Percentiles rank a stretch among this genome's conserved stretches.
These are phyloP conservation scores for Chamaea fasciata DNA, from an alignment of 2,113 vertebrate genomes.

Conservation along the genomic window DNA sequence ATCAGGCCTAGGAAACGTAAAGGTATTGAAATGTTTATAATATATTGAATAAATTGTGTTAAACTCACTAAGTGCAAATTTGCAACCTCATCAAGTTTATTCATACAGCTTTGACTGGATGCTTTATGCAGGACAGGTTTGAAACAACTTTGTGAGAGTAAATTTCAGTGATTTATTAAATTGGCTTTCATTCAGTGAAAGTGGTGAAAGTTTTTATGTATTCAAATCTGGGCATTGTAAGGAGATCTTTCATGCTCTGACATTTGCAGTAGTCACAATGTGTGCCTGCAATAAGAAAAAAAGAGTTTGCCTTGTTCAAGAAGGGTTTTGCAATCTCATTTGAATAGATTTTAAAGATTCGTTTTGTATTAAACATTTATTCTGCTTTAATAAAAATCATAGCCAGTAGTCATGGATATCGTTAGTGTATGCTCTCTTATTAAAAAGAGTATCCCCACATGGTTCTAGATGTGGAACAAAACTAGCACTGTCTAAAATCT, in stretches of 20 bases:
- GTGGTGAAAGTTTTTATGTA: not conserved
- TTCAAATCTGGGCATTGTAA: not conserved
- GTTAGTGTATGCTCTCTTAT: not conserved
- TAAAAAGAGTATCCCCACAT: not conserved
- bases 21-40: not conserved
- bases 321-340: not conserved
- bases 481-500: not conserved
- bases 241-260: not conserved
- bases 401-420: not conserved
- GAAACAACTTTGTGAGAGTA: conserved; percentile 26
- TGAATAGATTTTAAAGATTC: conserved; percentile 5
- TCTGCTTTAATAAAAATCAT: not conserved
- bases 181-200: conserved; percentile 19
- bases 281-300: not conserved
- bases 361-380: conserved; percentile 1
- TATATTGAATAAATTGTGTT: not conserved
- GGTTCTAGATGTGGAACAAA: not conserved
- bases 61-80: not conserved
- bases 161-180: conserved; percentile 53
- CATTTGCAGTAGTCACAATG: not conserved
- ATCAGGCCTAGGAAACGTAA: not conserved
- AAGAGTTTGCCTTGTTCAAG: not conserved
- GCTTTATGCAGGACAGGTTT: not conserved
- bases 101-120: not conserved
- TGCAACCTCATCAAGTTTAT: not conserved